These are phyloP conservation scores for Drosophila phalerata DNA, from an alignment of 2,888 invertebrate species.

Conservation along the genomic window DNA sequence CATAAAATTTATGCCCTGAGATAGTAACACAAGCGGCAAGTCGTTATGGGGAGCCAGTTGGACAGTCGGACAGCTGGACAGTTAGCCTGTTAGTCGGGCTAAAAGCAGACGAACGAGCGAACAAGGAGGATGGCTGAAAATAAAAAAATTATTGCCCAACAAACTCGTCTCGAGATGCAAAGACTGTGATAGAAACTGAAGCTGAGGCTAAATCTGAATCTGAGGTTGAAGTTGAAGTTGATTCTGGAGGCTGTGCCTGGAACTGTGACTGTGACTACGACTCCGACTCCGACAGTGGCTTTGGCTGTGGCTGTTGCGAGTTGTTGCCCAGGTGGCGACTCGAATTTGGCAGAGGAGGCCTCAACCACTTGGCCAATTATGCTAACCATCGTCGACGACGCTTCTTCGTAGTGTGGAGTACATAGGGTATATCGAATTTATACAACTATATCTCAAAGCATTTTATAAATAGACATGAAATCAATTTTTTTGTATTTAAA, in stretches of 20 bases:
- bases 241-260: conserved; percentile 18
- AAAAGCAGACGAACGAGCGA: conserved; percentile 21
- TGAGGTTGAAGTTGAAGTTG: conserved; percentile 46
- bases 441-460: no score
- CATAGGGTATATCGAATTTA: conserved; percentile 19
- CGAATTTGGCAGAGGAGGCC: conserved; percentile 21
- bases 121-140: conserved; percentile 57
- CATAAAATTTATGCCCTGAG: conserved; percentile 79
- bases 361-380: conserved; percentile 76
- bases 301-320: conserved; percentile 8
- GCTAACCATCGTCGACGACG: conserved; percentile 21
- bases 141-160: conserved; percentile 78
- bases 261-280: conserved; percentile 13
- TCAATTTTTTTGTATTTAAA: no score
- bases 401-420: neutral
- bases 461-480: no score
- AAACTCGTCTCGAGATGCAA: conserved; percentile 76
- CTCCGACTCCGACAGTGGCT: no score
- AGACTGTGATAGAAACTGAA: conserved; percentile 59
- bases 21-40: conserved; percentile 81
- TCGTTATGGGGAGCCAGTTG: conserved; percentile 65
- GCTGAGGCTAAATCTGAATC: conserved; percentile 25
- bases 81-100: conserved; percentile 22
- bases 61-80: conserved; percentile 16
- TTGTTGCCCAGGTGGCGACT: conserved; percentile 62